Conservation (phyloP, 2,888 invertebrate species). For the Erebia ligea region DNA sequence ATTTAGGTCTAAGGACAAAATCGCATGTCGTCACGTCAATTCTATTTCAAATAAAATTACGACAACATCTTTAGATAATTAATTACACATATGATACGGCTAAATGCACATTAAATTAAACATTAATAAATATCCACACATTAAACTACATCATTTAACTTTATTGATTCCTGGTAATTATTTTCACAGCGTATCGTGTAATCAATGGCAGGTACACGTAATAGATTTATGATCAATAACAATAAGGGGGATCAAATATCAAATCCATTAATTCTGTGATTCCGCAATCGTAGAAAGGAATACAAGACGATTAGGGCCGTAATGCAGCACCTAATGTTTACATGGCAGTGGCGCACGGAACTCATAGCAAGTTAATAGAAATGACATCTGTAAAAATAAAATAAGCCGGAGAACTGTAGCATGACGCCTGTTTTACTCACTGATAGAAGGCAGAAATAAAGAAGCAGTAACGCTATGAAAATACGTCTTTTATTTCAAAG, state of each 20-base stretch:
- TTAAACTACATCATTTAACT: slow-evolving; percentile 9
- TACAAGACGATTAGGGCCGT: slow-evolving; percentile 35
- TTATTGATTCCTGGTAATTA: slow-evolving; percentile 20
- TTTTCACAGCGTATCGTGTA: slow-evolving; percentile 10
- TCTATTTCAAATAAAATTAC: not conserved
- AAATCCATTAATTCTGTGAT: slow-evolving; percentile 35
- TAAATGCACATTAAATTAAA: not conserved
- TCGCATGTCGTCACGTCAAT: not conserved
- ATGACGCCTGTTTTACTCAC: no score
- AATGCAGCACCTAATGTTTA: slow-evolving; percentile 18
- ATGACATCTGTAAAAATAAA: no score
- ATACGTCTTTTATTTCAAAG: no score
- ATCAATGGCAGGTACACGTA: not conserved
- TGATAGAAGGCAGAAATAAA: no score
- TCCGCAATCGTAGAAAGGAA: slow-evolving; percentile 39
- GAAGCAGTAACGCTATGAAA: no score
- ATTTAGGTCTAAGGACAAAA: not conserved
- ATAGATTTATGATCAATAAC: slow-evolving; percentile 32
- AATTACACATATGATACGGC: not conserved
- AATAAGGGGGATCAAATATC: slow-evolving; percentile 34
- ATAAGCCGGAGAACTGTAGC: no score
- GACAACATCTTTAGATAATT: slow-evolving; percentile 1
- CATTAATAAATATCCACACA: slow-evolving; percentile 3
- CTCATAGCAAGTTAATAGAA: no score
- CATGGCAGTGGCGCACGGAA: slow-evolving; percentile 4